Evolutionary conservation across 2,797 vertebrate species (phyloP).

Genomic region (Chromis chromis): DNA sequence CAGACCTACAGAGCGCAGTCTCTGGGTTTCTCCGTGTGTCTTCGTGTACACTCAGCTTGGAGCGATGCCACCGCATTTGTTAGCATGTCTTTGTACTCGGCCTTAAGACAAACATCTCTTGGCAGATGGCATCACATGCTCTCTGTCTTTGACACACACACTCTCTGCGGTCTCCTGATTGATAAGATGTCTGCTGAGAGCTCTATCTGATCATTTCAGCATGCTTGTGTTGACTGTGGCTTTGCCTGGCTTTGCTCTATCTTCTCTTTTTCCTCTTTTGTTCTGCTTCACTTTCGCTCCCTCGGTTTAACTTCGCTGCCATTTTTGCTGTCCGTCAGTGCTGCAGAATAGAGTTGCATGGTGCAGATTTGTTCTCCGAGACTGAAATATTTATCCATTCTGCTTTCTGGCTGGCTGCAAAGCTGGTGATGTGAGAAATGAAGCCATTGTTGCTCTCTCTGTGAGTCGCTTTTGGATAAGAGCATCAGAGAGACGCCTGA

Average conservation of each 20-base stretch:
- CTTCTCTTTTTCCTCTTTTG: slow-evolving; percentile 32
- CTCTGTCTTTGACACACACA: slow-evolving; percentile 19
- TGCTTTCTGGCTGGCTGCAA: not conserved
- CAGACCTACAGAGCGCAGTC: slow-evolving; percentile 60
- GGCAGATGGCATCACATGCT: slow-evolving; percentile 66
- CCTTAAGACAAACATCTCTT: slow-evolving; percentile 74
- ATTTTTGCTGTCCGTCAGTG: not conserved
- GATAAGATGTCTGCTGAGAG: slow-evolving; percentile 76
- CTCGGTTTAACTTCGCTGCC: not conserved
- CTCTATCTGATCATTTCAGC: slow-evolving; percentile 76
- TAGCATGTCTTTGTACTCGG: slow-evolving; percentile 76
- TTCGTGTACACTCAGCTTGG: slow-evolving; percentile 50
- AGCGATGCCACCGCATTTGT: slow-evolving; percentile 69
- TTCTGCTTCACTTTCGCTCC: slow-evolving; percentile 34
- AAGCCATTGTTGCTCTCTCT: slow-evolving; percentile 28
- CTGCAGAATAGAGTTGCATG: too few relatives aligned
- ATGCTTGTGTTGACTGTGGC: slow-evolving; percentile 68
- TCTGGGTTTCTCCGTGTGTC: slow-evolving; percentile 19
- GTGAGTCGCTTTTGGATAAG: slow-evolving; percentile 27
- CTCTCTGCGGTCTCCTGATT: slow-evolving; percentile 58
- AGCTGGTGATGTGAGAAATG: slow-evolving; percentile 28
- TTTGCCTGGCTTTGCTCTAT: slow-evolving; percentile 47
- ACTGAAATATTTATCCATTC: not conserved
- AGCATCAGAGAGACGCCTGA: slow-evolving; percentile 24
- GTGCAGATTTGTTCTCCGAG: not conserved